Evolutionary conservation across 2,113 vertebrate genomes (phyloP).

Genomic region (Menura novaehollandiae): DNA sequence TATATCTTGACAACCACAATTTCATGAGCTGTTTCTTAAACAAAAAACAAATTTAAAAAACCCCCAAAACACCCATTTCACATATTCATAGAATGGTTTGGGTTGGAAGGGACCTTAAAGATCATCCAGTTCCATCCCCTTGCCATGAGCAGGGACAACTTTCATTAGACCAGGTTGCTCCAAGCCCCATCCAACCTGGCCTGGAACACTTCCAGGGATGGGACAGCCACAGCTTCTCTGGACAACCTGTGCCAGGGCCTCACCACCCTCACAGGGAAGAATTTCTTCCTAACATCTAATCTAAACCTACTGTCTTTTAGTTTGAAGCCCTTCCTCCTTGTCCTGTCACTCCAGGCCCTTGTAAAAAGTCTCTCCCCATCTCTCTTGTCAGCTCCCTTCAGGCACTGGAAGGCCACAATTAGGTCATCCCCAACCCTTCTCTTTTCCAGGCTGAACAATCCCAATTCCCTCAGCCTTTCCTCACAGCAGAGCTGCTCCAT

Average conservation of each 20-base stretch:
- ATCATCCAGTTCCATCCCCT: background rate
- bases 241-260: background rate
- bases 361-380: background rate
- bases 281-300: background rate
- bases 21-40: background rate
- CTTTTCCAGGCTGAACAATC: background rate
- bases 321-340: background rate
- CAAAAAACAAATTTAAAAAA: background rate
- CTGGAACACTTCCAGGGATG: background rate
- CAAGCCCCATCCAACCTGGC: background rate
- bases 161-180: background rate
- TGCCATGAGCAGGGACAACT: background rate
- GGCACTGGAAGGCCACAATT: background rate
- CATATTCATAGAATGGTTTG: background rate
- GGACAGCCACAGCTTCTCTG: background rate
- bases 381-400: background rate
- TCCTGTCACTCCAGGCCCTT: background rate
- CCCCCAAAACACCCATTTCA: background rate
- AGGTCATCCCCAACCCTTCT: background rate
- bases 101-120: background rate
- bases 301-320: background rate
- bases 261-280: background rate
- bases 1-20: background rate
- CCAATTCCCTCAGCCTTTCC: background rate
- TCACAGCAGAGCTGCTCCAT: background rate